Evolutionary conservation across 1,140 invertebrate species (phyloP).

Genomic region (Melitaea cinxia): DNA sequence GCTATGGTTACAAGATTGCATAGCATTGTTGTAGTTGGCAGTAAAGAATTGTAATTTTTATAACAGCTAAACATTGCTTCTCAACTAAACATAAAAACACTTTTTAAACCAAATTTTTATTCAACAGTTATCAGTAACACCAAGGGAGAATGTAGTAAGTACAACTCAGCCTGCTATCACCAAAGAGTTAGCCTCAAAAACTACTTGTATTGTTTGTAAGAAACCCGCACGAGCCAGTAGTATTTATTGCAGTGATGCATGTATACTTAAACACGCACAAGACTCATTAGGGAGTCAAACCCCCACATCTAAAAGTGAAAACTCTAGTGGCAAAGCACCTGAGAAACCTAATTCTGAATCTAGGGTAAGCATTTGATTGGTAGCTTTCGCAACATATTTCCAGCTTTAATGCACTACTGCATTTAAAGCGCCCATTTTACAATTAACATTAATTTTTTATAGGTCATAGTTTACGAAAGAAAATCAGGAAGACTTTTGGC

Average conservation of each 20-base stretch:
- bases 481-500: constrained; percentile 89
- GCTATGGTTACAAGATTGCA: too few species aligned
- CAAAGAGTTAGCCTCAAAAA: constrained; percentile 65
- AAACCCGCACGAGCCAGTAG: constrained; percentile 86
- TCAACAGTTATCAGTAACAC: constrained; percentile 23
- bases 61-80: too few species aligned
- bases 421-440: neutral
- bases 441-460: constrained; percentile 37
- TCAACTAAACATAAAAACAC: too few species aligned
- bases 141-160: constrained; percentile 41
- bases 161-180: constrained; percentile 36
- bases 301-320: constrained; percentile 53
- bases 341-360: constrained; percentile 77
- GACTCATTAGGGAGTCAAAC: constrained; percentile 84
- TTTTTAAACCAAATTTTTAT: neutral
- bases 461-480: constrained; percentile 91
- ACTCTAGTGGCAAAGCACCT: constrained; percentile 43
- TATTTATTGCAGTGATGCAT: constrained; percentile 94
- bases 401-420: neutral
- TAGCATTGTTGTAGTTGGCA: too few species aligned
- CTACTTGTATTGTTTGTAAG: constrained; percentile 88
- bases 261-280: constrained; percentile 92
- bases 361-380: constrained; percentile 74
- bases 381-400: neutral
- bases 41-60: too few species aligned